Conservation (phyloP, 92 coral and sea anemone species). For the Parazoanthus darwini region DNA sequence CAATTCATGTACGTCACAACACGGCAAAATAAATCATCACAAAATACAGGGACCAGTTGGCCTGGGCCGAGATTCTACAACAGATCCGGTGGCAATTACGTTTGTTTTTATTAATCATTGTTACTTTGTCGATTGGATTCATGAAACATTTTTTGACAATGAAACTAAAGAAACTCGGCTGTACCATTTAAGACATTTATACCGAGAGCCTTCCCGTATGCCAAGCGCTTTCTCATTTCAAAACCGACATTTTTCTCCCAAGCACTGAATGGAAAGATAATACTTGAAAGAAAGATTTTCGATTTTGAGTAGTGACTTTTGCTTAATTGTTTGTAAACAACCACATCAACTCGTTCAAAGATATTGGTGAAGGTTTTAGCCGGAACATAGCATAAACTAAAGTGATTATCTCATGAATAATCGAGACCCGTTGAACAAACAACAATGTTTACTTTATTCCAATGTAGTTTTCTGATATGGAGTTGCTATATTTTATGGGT, state of each 20-base stretch:
- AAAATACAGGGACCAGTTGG: background rate
- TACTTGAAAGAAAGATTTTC: background rate
- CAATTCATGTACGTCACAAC: background rate
- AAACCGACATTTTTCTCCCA: background rate
- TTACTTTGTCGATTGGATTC: background rate
- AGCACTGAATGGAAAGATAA: background rate
- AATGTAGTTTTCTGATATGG: background rate
- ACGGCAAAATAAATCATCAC: background rate
- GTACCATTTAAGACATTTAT: background rate
- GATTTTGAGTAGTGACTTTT: background rate
- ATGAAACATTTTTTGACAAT: background rate
- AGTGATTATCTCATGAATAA: slow-evolving; percentile 4
- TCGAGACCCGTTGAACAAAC: background rate
- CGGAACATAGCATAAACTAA: background rate
- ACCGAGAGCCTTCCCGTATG: background rate
- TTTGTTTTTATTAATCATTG: background rate
- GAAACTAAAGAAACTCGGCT: background rate
- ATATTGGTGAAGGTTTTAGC: background rate
- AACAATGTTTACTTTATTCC: background rate
- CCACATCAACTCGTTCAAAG: background rate
- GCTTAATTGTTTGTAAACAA: too few relatives aligned
- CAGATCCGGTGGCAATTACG: background rate
- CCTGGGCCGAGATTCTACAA: background rate
- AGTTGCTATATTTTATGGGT: background rate
- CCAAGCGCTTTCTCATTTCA: background rate